Evolutionary conservation across 2,113 vertebrate genomes (phyloP), one percentile per base, ranked within the genome.

Genomic region (Mesitornis unicolor): DNA sequence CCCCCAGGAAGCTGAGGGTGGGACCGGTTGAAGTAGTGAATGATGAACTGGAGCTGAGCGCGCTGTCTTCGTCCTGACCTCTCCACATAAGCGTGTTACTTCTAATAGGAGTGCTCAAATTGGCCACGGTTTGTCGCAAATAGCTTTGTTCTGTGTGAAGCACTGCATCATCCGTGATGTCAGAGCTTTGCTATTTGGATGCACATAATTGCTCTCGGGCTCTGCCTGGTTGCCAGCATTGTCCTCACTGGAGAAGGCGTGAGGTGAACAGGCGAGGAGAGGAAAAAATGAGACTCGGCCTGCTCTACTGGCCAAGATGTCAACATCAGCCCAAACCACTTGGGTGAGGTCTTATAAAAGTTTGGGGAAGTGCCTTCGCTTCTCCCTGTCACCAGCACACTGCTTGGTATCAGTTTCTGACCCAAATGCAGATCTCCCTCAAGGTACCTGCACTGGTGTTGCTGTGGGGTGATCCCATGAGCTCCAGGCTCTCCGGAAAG

Each of bases 181-280:
- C 93, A 93, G 87, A 59, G 71, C 13, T 18, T 26, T 71, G 88
- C 63, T 91, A 16, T 87, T 53, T 63, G 87, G 64, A 35, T 35
- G 51, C 1, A 3, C 60, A 28, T n/a, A 13, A 43, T 56, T 3
- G 0, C 22, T 24, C 48, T 28, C 0, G 8, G 67, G 21, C 67
- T 67, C 61, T n/a, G 56, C 3, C 0, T 33, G 56, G 35, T 84
- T 95, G 76, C 88, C 88, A 86, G 71, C 21, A 26, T 75, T 53
- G 71, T 86, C 80, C 81, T 84, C 33, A 1, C 36, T 57, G 38
- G 13, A 74, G 57, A 75, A 54, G 4, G 48, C 18, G 31, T 14
- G 63, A 80, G 56, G 40, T 54, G 18, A 51, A 42, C 53, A 38
- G 63, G 42, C 29, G n/a, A 17, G n/a, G 45, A 64, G 53, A 56